These are phyloP conservation scores for Anarrhichthys ocellatus DNA, from an alignment of 2,113 vertebrate species.

Conservation along the genomic window DNA sequence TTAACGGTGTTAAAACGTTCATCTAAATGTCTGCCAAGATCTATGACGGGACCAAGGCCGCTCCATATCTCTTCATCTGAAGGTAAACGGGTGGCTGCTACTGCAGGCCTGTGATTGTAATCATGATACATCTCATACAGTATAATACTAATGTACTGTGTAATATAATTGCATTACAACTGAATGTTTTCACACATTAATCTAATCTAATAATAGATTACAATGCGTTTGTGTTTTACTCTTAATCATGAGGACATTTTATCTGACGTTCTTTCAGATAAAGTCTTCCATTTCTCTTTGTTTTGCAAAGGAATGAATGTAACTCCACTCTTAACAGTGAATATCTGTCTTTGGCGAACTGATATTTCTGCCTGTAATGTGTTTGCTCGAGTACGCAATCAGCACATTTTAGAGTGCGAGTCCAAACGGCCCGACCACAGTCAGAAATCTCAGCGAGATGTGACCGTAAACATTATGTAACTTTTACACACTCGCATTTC, in stretches of 20 bases:
- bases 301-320: background rate
- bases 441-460: slow-evolving; percentile 36
- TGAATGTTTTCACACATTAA: background rate
- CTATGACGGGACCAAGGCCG: background rate
- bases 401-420: slow-evolving; percentile 34
- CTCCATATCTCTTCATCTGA: background rate
- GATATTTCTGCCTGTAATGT: background rate
- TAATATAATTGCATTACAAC: background rate
- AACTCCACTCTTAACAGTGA: background rate
- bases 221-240: background rate
- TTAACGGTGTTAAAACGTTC: background rate
- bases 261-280: background rate
- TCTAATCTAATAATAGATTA: background rate
- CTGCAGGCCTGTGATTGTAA: background rate
- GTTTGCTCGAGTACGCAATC: slow-evolving; percentile 15
- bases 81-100: background rate
- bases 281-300: background rate
- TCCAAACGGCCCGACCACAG: slow-evolving; percentile 35
- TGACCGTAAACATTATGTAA: slow-evolving; percentile 52
- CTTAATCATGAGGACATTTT: background rate
- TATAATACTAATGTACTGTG: background rate
- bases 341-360: slow-evolving; percentile 13
- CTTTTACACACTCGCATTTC: slow-evolving; percentile 37
- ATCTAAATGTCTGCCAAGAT: slow-evolving; percentile 12
- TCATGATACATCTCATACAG: background rate